Conservation (phyloP, 2,888 invertebrate genomes). For the Agapostemon virescens region DNA sequence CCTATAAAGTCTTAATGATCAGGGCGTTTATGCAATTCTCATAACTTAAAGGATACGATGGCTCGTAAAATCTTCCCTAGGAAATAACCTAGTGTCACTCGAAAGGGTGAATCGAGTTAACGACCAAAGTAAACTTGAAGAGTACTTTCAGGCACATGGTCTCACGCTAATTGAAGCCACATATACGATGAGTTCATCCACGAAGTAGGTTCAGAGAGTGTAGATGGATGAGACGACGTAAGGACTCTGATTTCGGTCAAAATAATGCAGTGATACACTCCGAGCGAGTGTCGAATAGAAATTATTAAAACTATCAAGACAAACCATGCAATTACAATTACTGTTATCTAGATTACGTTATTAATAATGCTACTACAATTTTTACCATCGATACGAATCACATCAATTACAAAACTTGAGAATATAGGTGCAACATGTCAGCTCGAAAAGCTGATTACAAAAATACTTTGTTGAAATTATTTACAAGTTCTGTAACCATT, state of each 20-base stretch:
- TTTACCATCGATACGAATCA: neutral
- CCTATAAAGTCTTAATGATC: neutral
- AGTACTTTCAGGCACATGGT: slow-evolving; percentile 40
- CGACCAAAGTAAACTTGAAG: slow-evolving; percentile 50
- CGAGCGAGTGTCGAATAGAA: neutral
- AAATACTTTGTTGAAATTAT: neutral
- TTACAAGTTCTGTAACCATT: neutral
- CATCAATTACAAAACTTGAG: neutral
- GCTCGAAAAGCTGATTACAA: neutral
- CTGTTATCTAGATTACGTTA: neutral
- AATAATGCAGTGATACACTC: slow-evolving; percentile 13
- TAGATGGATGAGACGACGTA: slow-evolving; percentile 4
- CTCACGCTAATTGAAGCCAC: slow-evolving; percentile 50
- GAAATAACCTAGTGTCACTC: slow-evolving; percentile 23
- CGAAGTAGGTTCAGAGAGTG: slow-evolving; percentile 22
- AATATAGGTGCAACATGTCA: neutral
- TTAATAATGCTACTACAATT: neutral
- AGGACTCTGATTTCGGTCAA: slow-evolving; percentile 1
- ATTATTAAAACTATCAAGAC: neutral
- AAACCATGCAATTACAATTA: neutral
- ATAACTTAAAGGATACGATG: neutral
- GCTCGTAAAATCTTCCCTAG: slow-evolving; percentile 38
- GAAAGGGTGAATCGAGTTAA: slow-evolving; percentile 53
- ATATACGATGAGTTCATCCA: slow-evolving; percentile 28
- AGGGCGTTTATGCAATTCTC: neutral